Base-by-base conservation (phyloP, 2,888 invertebrate genomes). In the Nomada fucata region DNA sequence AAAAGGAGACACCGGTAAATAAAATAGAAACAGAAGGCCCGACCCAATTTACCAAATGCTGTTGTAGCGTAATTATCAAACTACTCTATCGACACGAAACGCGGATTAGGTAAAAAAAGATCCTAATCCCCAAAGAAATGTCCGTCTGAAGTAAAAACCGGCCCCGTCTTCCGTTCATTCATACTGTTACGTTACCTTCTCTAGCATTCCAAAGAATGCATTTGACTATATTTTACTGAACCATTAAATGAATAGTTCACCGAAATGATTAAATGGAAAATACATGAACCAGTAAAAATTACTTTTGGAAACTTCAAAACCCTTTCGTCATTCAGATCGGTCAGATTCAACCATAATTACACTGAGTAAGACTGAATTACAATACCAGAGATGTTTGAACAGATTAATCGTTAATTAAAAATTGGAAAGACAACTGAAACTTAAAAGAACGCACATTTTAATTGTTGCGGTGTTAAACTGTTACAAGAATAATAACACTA, bases 21-120 rank as follows among this genome's bases (percentile, higher is more conserved):
- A 5, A n/a, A 55, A 4, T 15, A 61, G n/a, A 75, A 53, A 44
- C 64, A 69, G 36, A 11, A 47, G 50, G 50, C 20, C n/a, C 47
- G 63, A 73, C 55, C 26, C 69, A 36, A 53, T 59, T 23, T 50
- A 50, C 36, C 42, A 61, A 75, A 61, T 20, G 50, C 10, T 29
- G 42, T 23, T 29, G 29, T n/a, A 7, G 61, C 42, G 68, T 61
- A 63, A 61, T 72, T 83, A 82, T 75, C 69, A 42, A 69, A 72
- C 70, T 82, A 82, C 73, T 82, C 73, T 75, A 79, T 83, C 83
- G 75, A 75, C 70, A 53, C 77, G 42, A 20, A 36, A 53, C 23
- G 42, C 42, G n/a, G n/a, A 69, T 55, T 55, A 47, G 47, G 29
- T 47, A 47, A 47, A n/a, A 36, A 47, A 47, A n/a, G 20, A 50